Base-by-base conservation (phyloP, 2,888 invertebrate genomes). In the Endotricha flammealis region DNA sequence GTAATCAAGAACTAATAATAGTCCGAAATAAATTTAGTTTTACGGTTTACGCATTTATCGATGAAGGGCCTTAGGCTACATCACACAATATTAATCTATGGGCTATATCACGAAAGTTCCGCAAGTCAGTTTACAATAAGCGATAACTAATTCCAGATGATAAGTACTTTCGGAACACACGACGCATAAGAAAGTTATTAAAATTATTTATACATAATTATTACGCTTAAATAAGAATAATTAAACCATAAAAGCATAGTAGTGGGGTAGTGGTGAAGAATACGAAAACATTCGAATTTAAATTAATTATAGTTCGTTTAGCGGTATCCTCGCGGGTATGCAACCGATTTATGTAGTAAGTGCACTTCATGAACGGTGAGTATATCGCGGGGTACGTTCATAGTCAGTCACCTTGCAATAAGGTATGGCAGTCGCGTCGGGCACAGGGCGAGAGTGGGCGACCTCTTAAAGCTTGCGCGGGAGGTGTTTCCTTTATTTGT, bases 401-500 rank as follows among this genome's bases (percentile, higher is more conserved):
- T 55, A 77, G 69, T 70, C 62, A 76, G 82, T 83, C 68, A 81
- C 80, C 79, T 82, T 80, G 83, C 77, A 76, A 75, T 82, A 71
- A 69, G 57, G 80, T 81, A 83, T 82, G 81, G 80, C 73, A 66
- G 77, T 73, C 81, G 81, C 72, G 79, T 79, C 70, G 57, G 66
- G 64, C 58, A 59, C 77, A 72, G 76, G 79, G 78, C 79, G 77
- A 80, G 85, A 85, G 85, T 77, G 83, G 83, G 83, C 83, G 80
- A 75, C 79, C 81, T 82, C 85, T 72, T 81, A 86, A 75, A 86
- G 80, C 74, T 59, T 53, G 82, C 70, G 82, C 79, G 68, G 75
- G 78, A 72, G 75, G 64, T 55, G 64, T 64, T 72, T 77, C 80
- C 80, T 85, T 85, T 86, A 86, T 86, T 86, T 86, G 85, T 78